A percentile compares a stretch with the other conserved stretches of the same genome.
phyloP scores from a whole-genome alignment of 2,113 vertebrate genomes.

The Lates calcarifer region DNA sequence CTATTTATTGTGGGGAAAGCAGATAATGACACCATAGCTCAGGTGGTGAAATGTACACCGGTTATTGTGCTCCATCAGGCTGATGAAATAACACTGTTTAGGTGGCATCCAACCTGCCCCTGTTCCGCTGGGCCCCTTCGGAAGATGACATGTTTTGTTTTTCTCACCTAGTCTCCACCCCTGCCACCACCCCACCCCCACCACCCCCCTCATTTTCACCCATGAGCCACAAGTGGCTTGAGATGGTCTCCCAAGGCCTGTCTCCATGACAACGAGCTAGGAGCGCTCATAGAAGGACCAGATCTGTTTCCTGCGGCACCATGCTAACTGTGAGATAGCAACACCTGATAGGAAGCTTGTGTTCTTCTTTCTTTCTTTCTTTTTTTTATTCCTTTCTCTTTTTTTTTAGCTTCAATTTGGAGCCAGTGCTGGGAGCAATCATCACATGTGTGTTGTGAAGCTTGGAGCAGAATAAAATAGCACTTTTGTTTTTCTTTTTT shows the following conservation, averaged over 20 bases:
- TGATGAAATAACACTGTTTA: slow-evolving; percentile 79
- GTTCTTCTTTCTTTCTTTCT: slow-evolving; percentile 17
- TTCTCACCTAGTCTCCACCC: slow-evolving; percentile 49
- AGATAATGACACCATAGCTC: slow-evolving; percentile 78
- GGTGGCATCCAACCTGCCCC: slow-evolving; percentile 64
- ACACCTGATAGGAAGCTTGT: slow-evolving; percentile 43
- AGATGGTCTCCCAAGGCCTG: slow-evolving; percentile 71
- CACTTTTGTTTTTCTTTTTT: neutral
- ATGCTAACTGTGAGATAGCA: slow-evolving; percentile 31
- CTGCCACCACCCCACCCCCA: neutral
- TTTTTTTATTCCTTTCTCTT: neutral
- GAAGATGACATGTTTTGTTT: slow-evolving; percentile 78
- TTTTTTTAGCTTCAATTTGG: slow-evolving; percentile 10
- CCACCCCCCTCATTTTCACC: slow-evolving; percentile 43
- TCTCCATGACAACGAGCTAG: slow-evolving; percentile 78
- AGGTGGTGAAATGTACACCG: slow-evolving; percentile 78
- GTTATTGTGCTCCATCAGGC: slow-evolving; percentile 77
- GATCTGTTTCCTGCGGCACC: slow-evolving; percentile 64
- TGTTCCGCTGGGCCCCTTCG: slow-evolving; percentile 51
- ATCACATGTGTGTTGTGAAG: neutral
- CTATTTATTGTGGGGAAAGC: slow-evolving; percentile 65
- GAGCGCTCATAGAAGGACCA: slow-evolving; percentile 50
- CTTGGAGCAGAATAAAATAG: neutral
- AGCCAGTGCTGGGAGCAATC: neutral
- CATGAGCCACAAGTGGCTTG: slow-evolving; percentile 71